Conservation (phyloP, 2,888 invertebrate species). For the Drosophila leonis region DNA sequence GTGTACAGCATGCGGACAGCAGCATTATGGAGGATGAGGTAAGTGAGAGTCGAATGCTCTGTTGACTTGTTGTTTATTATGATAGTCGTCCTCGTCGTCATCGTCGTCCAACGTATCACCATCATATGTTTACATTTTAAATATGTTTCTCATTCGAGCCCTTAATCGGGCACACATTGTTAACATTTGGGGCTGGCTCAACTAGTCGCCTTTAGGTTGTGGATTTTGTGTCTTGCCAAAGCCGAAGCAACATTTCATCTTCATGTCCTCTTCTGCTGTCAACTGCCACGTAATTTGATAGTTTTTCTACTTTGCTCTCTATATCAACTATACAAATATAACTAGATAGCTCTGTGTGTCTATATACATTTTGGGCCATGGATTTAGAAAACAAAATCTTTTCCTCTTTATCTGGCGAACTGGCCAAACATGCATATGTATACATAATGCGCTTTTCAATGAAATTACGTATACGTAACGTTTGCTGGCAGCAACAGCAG, state of each 20-base stretch:
- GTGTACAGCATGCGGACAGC: slow-evolving; percentile 84
- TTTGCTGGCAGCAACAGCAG: slow-evolving; percentile 33
- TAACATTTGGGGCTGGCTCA: slow-evolving; percentile 40
- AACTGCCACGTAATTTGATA: slow-evolving; percentile 76
- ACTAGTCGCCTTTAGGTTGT: slow-evolving; percentile 48
- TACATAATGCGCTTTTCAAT: slow-evolving; percentile 65
- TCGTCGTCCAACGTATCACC: slow-evolving; percentile 10
- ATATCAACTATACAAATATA: slow-evolving; percentile 66
- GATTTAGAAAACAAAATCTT: slow-evolving; percentile 19
- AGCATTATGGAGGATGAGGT: slow-evolving; percentile 85
- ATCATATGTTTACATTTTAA: slow-evolving; percentile 59
- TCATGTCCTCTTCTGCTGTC: slow-evolving; percentile 47
- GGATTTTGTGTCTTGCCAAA: slow-evolving; percentile 29
- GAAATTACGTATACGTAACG: slow-evolving; percentile 74
- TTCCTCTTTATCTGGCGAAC: neutral
- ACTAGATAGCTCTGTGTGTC: slow-evolving; percentile 33
- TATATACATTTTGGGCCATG: slow-evolving; percentile 44
- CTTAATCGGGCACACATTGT: slow-evolving; percentile 25
- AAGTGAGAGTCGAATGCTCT: slow-evolving; percentile 35
- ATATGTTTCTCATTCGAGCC: slow-evolving; percentile 49
- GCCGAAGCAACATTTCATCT: neutral
- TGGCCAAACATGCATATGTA: slow-evolving; percentile 35
- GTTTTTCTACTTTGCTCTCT: slow-evolving; percentile 70
- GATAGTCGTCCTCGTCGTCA: slow-evolving; percentile 22
- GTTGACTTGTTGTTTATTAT: slow-evolving; percentile 27